Percentiles rank a stretch among this genome's conserved stretches.
Evolutionary conservation across 2,797 vertebrate genomes (phyloP).

Genomic region (Leuciscus waleckii): DNA sequence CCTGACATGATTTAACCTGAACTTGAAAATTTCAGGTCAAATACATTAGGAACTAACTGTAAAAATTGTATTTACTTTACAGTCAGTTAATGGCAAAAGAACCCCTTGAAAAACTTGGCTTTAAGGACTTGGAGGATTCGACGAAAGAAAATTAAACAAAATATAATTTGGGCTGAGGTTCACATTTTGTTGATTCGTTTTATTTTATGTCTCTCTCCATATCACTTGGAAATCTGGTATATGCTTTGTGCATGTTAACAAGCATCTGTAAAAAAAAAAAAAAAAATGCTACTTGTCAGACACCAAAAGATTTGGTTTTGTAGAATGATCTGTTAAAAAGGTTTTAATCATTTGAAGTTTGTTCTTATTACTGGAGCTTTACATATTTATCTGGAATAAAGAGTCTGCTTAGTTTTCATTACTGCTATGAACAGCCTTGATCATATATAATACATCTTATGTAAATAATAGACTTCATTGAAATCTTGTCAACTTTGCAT

Average conservation of each 20-base stretch:
- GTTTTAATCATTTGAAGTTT: not conserved
- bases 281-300: not conserved
- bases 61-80: slow-evolving; percentile 18
- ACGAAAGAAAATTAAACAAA: slow-evolving; percentile 61
- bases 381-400: not conserved
- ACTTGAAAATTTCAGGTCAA: not conserved
- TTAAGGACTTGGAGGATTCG: slow-evolving; percentile 82
- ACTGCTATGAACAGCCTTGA: not conserved
- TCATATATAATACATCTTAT: not conserved
- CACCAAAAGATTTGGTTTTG: not conserved
- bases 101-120: slow-evolving; percentile 89
- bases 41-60: not conserved
- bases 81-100: slow-evolving; percentile 91
- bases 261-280: not conserved
- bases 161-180: not conserved
- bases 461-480: not conserved
- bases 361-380: not conserved
- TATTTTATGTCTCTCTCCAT: not conserved
- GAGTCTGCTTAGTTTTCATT: not conserved
- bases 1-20: not conserved
- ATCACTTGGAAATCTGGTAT: not conserved
- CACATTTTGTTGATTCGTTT: not conserved
- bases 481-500: no score
- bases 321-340: not conserved
- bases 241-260: not conserved